Conservation (phyloP, 2,888 invertebrate genomes). For the Hedychridium roseum region DNA sequence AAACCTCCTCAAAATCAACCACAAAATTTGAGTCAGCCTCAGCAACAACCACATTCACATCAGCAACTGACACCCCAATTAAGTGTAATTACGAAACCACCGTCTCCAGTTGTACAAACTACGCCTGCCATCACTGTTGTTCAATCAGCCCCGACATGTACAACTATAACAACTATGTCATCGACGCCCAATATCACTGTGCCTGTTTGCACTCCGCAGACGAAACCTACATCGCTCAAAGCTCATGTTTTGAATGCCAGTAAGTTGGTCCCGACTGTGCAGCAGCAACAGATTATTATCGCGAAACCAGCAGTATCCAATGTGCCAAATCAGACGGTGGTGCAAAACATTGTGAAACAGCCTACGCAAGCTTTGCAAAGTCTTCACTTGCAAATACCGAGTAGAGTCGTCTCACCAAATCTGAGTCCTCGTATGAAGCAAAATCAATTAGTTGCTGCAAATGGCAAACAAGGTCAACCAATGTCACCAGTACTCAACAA, state of each 20-base stretch:
- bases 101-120: constrained; percentile 45
- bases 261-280: constrained; percentile 48
- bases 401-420: constrained; percentile 52
- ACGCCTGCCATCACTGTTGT: constrained; percentile 35
- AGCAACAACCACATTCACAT: constrained; percentile 44
- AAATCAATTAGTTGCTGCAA: constrained; percentile 33
- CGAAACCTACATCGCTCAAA: constrained; percentile 69
- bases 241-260: constrained; percentile 70
- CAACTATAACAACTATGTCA: constrained; percentile 29
- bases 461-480: constrained; percentile 54
- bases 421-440: constrained; percentile 53
- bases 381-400: constrained; percentile 53
- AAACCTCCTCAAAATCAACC: constrained; percentile 24
- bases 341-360: constrained; percentile 55
- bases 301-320: constrained; percentile 47
- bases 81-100: constrained; percentile 53
- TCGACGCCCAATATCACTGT: constrained; percentile 17
- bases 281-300: constrained; percentile 45
- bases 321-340: constrained; percentile 43
- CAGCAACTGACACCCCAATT: constrained; percentile 53
- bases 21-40: constrained; percentile 22
- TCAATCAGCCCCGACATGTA: constrained; percentile 35
- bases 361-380: constrained; percentile 48
- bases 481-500: constrained; percentile 59
- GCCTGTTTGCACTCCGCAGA: constrained; percentile 29